phyloP scores from a whole-genome alignment of 2,797 vertebrate genomes.

The Melanotaenia maccullochi region DNA sequence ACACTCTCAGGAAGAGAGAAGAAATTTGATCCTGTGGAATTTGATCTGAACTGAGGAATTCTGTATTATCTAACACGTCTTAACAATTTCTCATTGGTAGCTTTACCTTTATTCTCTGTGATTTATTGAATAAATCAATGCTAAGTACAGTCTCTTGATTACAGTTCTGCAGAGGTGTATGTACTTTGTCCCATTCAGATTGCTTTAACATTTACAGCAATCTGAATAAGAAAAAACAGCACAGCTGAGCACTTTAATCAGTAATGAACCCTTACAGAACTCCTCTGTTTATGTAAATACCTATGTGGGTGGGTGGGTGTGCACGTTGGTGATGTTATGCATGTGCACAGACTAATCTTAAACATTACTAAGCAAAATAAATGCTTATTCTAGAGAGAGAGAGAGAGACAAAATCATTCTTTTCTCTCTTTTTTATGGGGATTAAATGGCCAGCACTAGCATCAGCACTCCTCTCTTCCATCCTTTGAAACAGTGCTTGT shows the following conservation, averaged over 20 bases:
- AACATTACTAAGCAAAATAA: slow-evolving; percentile 67
- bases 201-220: slow-evolving; percentile 14
- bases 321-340: slow-evolving; percentile 42
- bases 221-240: slow-evolving; percentile 15
- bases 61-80: neutral
- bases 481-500: slow-evolving; percentile 62
- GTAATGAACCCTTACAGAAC: slow-evolving; percentile 40
- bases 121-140: slow-evolving; percentile 45
- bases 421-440: slow-evolving; percentile 22
- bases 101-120: slow-evolving; percentile 38
- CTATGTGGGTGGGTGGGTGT: slow-evolving; percentile 30
- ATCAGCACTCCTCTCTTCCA: slow-evolving; percentile 67
- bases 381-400: slow-evolving; percentile 37
- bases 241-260: slow-evolving; percentile 39
- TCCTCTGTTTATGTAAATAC: slow-evolving; percentile 37
- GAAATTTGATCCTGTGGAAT: too few relatives aligned
- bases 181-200: slow-evolving; percentile 8
- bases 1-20: neutral
- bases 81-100: slow-evolving; percentile 26
- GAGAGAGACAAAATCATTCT: slow-evolving; percentile 2
- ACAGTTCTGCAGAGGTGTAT: slow-evolving; percentile 4
- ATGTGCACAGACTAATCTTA: slow-evolving; percentile 68
- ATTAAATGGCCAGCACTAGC: slow-evolving; percentile 63
- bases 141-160: slow-evolving; percentile 27
- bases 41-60: too few relatives aligned